Base-by-base conservation (phyloP, 2,113 vertebrate species). In the Nanorana parkeri region DNA sequence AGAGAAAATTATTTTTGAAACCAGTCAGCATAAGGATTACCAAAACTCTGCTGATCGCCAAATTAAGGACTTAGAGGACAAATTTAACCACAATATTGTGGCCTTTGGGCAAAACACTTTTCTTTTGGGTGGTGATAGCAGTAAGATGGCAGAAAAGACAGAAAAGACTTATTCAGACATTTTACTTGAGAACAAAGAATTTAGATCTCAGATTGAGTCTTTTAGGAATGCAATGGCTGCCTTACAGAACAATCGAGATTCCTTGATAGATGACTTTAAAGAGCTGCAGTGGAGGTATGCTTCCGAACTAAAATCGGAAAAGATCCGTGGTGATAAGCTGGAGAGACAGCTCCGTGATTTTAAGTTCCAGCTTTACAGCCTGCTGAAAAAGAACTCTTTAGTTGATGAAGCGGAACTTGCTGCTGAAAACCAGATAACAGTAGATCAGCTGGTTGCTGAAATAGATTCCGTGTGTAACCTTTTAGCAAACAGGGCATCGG, bases 191-290 rank as follows among this genome's bases (percentile, higher is more conserved):
- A 93, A 87, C 79, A 92, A 84, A 55, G 89, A 92, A 3, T 3
- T 88, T 7, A 92, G 84, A 85, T 88, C 91, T 78, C 93, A 95
- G 19, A 94, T 93, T 0, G 92, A 94, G 72, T 94, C 95, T 21
- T 93, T 96, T 64, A 89, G 92, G 55, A 94, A 93, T 85, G 94
- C 95, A 3, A 95, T 96, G 94, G 94, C 88, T 0, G 93, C 95
- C 15, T 83, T 96, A 83, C 96, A 96, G 83, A 89, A 92, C 4
- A 94, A 97, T 66, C 87, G 95, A 32, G 95, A 96, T 26, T 92
- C 90, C 68, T 92, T 95, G 68, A 94, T 96, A 10, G 90, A 95
- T 3, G 92, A 96, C 60, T 93, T 96, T 1, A 95, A 92, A 87
- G 24, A 86, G 21, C 89, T 96, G 78, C 91, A 93, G 41, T 91